phyloP scores from a whole-genome alignment of 2,113 vertebrate genomes.

The Plecotus auritus region DNA sequence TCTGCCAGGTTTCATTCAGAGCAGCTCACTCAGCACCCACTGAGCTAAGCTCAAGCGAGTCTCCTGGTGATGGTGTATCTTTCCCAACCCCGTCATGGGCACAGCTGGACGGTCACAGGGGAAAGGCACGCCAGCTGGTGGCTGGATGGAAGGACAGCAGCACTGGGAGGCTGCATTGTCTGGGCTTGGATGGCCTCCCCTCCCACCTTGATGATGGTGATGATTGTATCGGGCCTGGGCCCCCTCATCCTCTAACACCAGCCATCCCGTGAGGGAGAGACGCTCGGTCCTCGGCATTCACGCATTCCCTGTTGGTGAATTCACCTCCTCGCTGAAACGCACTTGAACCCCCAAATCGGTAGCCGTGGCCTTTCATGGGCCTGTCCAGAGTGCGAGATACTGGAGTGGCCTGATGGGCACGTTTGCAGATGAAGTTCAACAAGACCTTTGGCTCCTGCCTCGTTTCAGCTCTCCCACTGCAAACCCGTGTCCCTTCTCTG shows the following conservation, averaged over 20 bases:
- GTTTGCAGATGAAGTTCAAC: fast-evolving
- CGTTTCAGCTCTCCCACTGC: neutral
- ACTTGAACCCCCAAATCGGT: neutral
- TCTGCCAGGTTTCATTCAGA: fast-evolving
- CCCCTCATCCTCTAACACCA: fast-evolving
- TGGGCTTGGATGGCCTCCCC: no score
- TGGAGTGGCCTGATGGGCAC: fast-evolving
- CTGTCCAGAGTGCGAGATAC: fast-evolving
- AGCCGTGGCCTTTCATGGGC: fast-evolving
- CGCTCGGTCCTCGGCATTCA: neutral
- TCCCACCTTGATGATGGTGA: fast-evolving
- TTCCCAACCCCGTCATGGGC: no score
- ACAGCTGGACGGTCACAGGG: no score
- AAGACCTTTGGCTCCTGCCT: fast-evolving
- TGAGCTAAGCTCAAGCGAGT: fast-evolving
- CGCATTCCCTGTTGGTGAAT: neutral
- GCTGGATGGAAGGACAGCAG: neutral
- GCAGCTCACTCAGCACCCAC: fast-evolving
- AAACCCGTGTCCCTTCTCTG: fast-evolving
- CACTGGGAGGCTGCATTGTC: fast-evolving
- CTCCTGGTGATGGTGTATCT: fast-evolving
- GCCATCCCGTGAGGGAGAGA: fast-evolving
- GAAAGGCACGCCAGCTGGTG: neutral
- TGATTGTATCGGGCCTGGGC: fast-evolving
- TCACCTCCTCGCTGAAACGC: neutral